Evolutionary conservation across 2,888 invertebrate genomes (phyloP), one percentile per base, ranked within the genome.

Genomic region (Eupsilia transversa): DNA sequence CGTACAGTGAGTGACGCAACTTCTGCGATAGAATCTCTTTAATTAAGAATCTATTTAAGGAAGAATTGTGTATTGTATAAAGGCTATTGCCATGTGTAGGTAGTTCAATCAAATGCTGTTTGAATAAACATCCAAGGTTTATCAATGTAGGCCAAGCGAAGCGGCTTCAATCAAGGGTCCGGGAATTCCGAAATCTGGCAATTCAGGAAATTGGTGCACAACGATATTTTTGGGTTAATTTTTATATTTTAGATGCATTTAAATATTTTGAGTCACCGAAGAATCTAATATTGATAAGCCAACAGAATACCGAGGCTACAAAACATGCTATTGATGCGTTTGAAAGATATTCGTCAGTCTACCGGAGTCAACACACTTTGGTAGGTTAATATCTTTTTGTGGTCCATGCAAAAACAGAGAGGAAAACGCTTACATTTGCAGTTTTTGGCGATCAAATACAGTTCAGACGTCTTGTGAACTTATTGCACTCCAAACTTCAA

Each of bases 1-100:
- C 72, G 74, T 49, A 23, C 30, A 56, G 61, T 82, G 85, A 56
- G 61, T 82, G 85, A 82, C 85, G 82, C 69, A 82, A 84, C 63
- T 61, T 70, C 52, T 63, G 57, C 69, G 66, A 72, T 84, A 81
- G 57, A 76, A 82, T 72, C 64, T 79, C 64, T 71, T 68, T 61
- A 82, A 81, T 80, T 74, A 83, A 79, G 43, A 63, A 75, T 71
- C 60, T 68, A 74, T 75, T 52, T 74, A 64, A 67, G 70, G 54
- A 60, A 68, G 52, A 74, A 54, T 64, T 74, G 74, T 64, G 38
- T 30, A 54, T 64, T 74, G 74, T 64, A 43, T 30, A 63, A 30
- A 57, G 41, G 61, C 38, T 79, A 49, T 72, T 30, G 61, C 56
- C 46, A 41, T 77, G 74, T 77, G 27, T 20, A 72, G 38, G 46